Base-by-base conservation (phyloP, 2,888 invertebrate species). In the Drosophila lutescens region DNA sequence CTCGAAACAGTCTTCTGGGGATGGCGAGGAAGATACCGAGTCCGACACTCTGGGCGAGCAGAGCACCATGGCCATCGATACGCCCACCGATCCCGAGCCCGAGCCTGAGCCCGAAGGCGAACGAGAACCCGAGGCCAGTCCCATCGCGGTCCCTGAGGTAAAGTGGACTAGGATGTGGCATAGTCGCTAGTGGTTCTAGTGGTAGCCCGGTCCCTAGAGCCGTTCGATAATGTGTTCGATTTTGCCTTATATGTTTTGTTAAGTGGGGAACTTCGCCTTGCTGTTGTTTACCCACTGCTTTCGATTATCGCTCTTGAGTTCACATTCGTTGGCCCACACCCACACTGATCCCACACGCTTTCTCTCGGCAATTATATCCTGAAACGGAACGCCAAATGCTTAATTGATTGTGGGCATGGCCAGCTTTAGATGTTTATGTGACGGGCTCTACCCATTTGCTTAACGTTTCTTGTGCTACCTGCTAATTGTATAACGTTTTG, bases 21-120 rank as follows among this genome's bases (percentile, higher is more conserved):
- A 86, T 43, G 50, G 34, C 63, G 83, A 88, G 61, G 88, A 88
- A 69, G 87, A 85, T 62, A 65, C 78, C 65, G 85, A 76, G 43
- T 79, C 82, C 71, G 83, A 84, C 53, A 85, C 75, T 53, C 74
- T 86, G 46, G 46, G 46, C 46, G 46, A 47, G 30, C 46, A 47
- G 46, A 47, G 46, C 30, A 47, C 43, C 43, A 6, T 47, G 74
- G 88, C 83, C 80, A 83, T 80, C 80, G 86, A 86, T 23, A 67
- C 83, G 71, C 88, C 83, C 66, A 88, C 88, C 88, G 82, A 61
- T 40, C 40, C 88, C 20, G 66, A 88, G 15, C 70, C 76, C 2
- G 49, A 34, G 1, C 49, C 17, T 8, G 49, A 49, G 12, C 47
- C 30, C 4, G n/a, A 46, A 5, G 0, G 26, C 46, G 4, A 46